Conservation (phyloP, 2,113 vertebrate genomes). For the Lophotis ruficrista region DNA sequence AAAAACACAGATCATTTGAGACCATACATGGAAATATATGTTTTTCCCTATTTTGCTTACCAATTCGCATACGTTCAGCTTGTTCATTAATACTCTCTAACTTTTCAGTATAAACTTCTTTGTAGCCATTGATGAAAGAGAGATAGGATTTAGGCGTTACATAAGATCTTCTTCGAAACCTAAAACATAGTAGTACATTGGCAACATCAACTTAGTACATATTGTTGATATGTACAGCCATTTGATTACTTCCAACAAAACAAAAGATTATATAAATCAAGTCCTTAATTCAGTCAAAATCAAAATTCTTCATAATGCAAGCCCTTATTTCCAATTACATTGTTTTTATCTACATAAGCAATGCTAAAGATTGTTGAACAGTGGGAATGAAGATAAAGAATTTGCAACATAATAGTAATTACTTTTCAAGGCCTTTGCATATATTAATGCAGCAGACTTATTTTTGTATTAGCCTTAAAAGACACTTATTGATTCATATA, state of each 20-base stretch:
- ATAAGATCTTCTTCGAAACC: conserved; percentile 74
- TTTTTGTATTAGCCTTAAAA: not conserved
- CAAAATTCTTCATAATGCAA: not conserved
- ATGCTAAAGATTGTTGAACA: not conserved
- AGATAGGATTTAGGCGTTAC: conserved; percentile 83
- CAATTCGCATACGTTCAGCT: conserved; percentile 84
- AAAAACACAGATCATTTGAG: not conserved
- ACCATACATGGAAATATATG: not conserved
- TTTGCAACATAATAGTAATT: not conserved
- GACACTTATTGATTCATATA: not conserved
- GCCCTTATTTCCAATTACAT: not conserved
- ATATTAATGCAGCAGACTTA: not conserved
- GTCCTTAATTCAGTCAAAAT: not conserved
- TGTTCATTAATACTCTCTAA: conserved; percentile 79
- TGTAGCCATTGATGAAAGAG: conserved; percentile 81
- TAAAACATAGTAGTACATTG: conserved; percentile 17
- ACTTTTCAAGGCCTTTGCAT: not conserved
- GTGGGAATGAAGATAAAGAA: not conserved
- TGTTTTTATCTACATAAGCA: not conserved
- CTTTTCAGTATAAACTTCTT: conserved; percentile 84
- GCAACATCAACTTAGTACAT: not conserved
- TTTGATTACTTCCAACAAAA: not conserved
- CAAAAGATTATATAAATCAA: not conserved
- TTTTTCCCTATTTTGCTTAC: conserved; percentile 67
- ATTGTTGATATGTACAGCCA: not conserved